Conservation (phyloP, 2,888 invertebrate species). For the Eutolmus rufibarbis region DNA sequence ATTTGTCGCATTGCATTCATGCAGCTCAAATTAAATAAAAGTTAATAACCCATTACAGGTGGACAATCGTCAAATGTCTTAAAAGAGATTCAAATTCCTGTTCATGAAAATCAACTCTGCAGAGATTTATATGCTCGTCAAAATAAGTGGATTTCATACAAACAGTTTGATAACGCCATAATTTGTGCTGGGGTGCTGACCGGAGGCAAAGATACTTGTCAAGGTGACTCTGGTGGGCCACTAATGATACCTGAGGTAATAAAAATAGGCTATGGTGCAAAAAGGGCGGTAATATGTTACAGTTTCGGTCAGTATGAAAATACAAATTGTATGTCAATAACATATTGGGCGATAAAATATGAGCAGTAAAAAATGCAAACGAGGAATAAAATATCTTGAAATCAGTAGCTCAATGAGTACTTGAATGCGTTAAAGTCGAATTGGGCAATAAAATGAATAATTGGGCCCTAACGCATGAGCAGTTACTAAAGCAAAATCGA, state of each 20-base stretch:
- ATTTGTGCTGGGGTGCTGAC: constrained; percentile 56
- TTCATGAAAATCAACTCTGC: constrained; percentile 72
- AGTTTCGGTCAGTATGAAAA: no score
- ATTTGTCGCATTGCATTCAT: neutral
- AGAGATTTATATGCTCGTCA: constrained; percentile 55
- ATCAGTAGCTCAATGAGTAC: no score
- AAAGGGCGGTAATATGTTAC: no score
- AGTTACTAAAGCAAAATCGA: no score
- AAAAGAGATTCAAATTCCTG: constrained; percentile 75
- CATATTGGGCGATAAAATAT: no score
- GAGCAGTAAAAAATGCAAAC: no score
- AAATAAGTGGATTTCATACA: constrained; percentile 52
- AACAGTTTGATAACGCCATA: constrained; percentile 58
- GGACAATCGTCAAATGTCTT: constrained; percentile 73
- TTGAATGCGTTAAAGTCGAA: no score
- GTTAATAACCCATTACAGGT: constrained; percentile 61
- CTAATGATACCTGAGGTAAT: constrained; percentile 58
- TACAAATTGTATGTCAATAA: no score
- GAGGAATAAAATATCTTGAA: no score
- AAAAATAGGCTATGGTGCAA: neutral
- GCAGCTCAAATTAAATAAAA: neutral
- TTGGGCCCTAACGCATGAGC: no score
- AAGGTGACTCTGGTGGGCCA: constrained; percentile 62
- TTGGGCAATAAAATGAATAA: no score
- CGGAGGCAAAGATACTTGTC: constrained; percentile 61